phyloP scores from a whole-genome alignment of 2,797 vertebrate species.

The Halcyon leucocephala region DNA sequence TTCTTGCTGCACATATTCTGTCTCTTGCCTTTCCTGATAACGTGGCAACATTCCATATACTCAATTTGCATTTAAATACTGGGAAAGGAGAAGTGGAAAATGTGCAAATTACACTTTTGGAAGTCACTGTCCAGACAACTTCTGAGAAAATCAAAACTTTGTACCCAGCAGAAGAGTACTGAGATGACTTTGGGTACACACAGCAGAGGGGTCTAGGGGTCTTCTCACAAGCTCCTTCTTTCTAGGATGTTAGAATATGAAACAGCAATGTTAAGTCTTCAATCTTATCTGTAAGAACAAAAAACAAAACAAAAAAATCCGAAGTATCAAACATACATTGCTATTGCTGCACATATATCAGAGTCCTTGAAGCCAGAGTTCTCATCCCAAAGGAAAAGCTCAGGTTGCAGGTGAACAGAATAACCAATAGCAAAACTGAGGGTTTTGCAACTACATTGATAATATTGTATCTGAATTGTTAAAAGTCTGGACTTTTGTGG shows the following conservation, averaged over 20 bases:
- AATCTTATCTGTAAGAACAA: background rate
- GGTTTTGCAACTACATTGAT: background rate
- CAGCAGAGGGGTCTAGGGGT: background rate
- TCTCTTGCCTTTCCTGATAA: background rate
- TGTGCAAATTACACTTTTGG: background rate
- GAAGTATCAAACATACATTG: background rate
- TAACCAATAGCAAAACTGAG: background rate
- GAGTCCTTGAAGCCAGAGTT: background rate
- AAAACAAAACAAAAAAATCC: background rate
- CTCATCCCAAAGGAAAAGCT: background rate
- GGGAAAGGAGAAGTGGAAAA: background rate
- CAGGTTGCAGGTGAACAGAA: background rate
- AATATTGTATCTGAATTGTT: background rate
- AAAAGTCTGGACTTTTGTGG: background rate
- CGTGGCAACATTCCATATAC: background rate
- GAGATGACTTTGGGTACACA: background rate
- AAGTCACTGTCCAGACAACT: background rate
- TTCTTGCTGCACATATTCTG: background rate
- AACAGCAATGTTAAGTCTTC: background rate
- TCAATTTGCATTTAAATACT: background rate
- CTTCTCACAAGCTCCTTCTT: background rate
- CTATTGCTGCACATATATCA: rapidly evolving
- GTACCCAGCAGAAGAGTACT: background rate
- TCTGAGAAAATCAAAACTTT: background rate
- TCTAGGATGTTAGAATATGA: background rate